A percentile compares a stretch with the other conserved stretches of the same genome.
These are phyloP conservation scores for Bombus polaris DNA, from an alignment of 1,140 invertebrate genomes.

Conservation along the genomic window DNA sequence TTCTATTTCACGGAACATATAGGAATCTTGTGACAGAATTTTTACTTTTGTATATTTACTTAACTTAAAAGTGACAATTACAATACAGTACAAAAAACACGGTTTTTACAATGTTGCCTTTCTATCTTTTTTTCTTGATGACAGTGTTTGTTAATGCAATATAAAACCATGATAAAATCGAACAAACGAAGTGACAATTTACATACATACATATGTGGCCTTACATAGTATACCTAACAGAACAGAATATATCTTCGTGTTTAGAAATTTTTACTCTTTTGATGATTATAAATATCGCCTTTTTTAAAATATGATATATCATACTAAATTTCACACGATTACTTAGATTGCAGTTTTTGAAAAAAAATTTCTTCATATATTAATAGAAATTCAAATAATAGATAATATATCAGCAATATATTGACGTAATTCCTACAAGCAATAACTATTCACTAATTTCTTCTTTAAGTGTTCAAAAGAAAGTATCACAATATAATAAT, in stretches of 20 bases:
- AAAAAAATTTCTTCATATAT: neutral
- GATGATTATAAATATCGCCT: neutral
- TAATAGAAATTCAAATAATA: neutral
- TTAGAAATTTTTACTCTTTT: conserved; percentile 10
- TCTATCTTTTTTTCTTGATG: neutral
- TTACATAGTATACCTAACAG: conserved; percentile 6
- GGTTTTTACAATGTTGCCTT: conserved; percentile 51
- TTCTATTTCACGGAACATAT: conserved; percentile 51
- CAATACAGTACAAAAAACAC: conserved; percentile 56
- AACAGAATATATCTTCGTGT: neutral
- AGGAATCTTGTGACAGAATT: conserved; percentile 56
- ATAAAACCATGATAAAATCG: conserved; percentile 1
- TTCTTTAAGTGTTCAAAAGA: neutral
- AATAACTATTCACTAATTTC: conserved; percentile 44
- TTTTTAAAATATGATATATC: neutral
- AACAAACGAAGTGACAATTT: conserved; percentile 11
- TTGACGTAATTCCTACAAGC: conserved; percentile 1
- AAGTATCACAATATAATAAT: too few species aligned
- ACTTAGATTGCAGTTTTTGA: neutral
- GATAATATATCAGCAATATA: neutral
- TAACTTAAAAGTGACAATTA: conserved; percentile 45
- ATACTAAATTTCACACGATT: conserved; percentile 5
- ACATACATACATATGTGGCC: neutral
- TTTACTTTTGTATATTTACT: conserved; percentile 38
- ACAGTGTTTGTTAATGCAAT: neutral